These are phyloP conservation scores for Brachypodius melanocephalos DNA, from an alignment of 2,113 vertebrate species.

Conservation along the genomic window DNA sequence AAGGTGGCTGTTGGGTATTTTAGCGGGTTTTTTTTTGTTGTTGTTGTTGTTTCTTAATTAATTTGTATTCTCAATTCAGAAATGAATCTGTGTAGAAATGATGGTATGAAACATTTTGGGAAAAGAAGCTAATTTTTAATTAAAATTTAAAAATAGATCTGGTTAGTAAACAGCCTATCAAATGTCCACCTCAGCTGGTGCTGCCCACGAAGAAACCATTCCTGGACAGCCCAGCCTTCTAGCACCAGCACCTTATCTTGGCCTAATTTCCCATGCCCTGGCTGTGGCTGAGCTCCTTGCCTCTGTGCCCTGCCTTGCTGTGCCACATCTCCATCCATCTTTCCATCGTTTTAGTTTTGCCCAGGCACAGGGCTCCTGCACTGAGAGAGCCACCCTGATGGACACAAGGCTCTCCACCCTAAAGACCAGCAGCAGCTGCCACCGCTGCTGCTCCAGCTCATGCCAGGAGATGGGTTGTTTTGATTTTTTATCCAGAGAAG, in stretches of 20 bases:
- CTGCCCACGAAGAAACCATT: not conserved
- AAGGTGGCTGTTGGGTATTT: not conserved
- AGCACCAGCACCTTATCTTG: not conserved
- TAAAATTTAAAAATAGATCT: not conserved
- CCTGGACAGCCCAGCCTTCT: not conserved
- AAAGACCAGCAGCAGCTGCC: not conserved
- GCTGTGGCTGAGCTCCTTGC: not conserved
- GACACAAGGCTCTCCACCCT: not conserved
- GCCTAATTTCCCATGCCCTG: not conserved
- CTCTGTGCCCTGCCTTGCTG: rapidly evolving
- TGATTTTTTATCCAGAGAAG: not conserved
- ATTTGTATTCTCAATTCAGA: not conserved
- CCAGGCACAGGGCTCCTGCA: not conserved
- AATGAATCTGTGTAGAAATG: not conserved
- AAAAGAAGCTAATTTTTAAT: not conserved
- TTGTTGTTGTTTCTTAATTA: not conserved
- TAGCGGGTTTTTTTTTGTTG: no score
- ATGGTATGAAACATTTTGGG: not conserved
- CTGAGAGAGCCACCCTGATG: not conserved
- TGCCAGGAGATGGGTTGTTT: not conserved
- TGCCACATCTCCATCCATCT: not conserved
- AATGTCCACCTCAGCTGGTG: not conserved
- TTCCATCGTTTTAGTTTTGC: rapidly evolving
- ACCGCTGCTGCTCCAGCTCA: rapidly evolving
- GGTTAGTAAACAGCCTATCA: not conserved